Base-by-base conservation (phyloP, 2,888 invertebrate species). In the Lingula anatina region DNA sequence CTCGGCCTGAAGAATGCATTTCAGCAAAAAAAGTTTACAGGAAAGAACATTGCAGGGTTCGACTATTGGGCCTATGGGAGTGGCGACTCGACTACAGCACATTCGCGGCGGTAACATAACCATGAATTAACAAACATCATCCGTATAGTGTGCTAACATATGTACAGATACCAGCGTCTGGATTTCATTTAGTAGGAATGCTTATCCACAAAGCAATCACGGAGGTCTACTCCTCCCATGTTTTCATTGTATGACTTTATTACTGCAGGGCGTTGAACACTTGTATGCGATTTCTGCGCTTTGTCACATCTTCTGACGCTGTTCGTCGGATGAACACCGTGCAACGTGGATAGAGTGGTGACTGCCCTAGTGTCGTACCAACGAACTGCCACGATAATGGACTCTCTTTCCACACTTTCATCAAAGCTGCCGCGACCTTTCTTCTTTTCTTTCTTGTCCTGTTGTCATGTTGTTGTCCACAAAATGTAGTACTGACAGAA, bases 161-260 rank as follows among this genome's bases (percentile, higher is more conserved):
- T 5, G 49, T 49, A 45, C 31, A 49, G 24, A 26, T 49, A 49
- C 49, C 49, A 49, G 24, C 49, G 21, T 5, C 40, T 40, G 2
- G 49, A 44, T 20, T 36, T 25, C 2, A 45, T 18, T 15, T 20
- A 23, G 23, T 35, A 39, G 15, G 31, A 38, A 31, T 45, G 38
- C 15, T 25, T 24, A 21, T 44, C 44, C 15, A 45, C 40, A 39
- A 25, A 49, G 12, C 31, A 36, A 40, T 45, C 44, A 5, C 38
- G 20, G 12, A 49, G 39, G 39, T 49, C 45, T 5, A 49, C 23
- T 12, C 49, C 49, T 12, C 44, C 44, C 49, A 49, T 44, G 26
- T 44, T 28, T 12, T 35, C 12, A 28, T 49, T 50, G 45, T 55
- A 55, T 24, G 28, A 44, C 12, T 46, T 2, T 12, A 55, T 42